These are phyloP conservation scores for Dolichallabes microphthalmus DNA, from an alignment of 2,113 vertebrate species.

Conservation along the genomic window DNA sequence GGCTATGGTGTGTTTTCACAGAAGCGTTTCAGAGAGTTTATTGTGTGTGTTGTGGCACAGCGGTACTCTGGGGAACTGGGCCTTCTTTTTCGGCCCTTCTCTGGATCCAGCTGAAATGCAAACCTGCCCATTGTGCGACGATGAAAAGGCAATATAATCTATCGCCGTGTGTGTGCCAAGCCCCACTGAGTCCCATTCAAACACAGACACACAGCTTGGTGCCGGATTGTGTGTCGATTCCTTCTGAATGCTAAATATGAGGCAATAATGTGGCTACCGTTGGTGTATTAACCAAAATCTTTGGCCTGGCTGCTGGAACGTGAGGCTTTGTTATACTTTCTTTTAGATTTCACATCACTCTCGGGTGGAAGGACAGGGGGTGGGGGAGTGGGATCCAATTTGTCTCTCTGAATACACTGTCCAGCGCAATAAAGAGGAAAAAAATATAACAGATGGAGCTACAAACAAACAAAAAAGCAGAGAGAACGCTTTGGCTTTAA, in stretches of 20 bases:
- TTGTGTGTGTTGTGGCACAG: slow-evolving; percentile 61
- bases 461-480: slow-evolving; percentile 5
- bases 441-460: slow-evolving; percentile 43
- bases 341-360: slow-evolving; percentile 25
- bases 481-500: slow-evolving; percentile 45
- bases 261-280: slow-evolving; percentile 51
- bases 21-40: slow-evolving; percentile 47
- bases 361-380: background rate
- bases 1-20: slow-evolving; percentile 29
- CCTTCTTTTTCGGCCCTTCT: slow-evolving; percentile 56
- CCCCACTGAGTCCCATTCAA: slow-evolving; percentile 62
- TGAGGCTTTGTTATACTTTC: slow-evolving; percentile 37
- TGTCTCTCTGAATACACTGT: slow-evolving; percentile 57
- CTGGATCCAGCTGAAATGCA: slow-evolving; percentile 61
- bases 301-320: slow-evolving; percentile 32
- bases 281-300: slow-evolving; percentile 43
- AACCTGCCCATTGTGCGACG: slow-evolving; percentile 67
- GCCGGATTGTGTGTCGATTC: slow-evolving; percentile 60
- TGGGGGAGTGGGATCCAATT: slow-evolving; percentile 25
- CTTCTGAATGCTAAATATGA: slow-evolving; percentile 60
- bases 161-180: slow-evolving; percentile 59
- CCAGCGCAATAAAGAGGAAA: slow-evolving; percentile 55
- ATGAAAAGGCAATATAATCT: slow-evolving; percentile 71
- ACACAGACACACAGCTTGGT: slow-evolving; percentile 56
- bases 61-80: slow-evolving; percentile 58